phyloP scores from a whole-genome alignment of 2,888 invertebrate species.

The Xanthostigma xanthostigma region DNA sequence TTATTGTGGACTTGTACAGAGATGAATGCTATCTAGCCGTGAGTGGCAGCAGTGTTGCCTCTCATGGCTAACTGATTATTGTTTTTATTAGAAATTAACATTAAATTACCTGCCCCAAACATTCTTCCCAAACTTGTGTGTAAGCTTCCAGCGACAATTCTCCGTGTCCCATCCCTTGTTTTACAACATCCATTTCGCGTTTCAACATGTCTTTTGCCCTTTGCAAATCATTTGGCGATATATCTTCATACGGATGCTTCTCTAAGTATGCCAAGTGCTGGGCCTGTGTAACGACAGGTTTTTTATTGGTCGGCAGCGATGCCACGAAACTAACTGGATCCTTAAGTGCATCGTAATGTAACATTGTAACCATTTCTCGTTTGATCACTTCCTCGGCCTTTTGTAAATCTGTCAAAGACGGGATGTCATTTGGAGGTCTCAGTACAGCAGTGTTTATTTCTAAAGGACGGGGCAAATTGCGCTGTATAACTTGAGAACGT shows the following conservation, averaged over 20 bases:
- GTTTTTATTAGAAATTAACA: no score
- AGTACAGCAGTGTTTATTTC: slow-evolving; percentile 76
- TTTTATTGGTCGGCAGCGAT: slow-evolving; percentile 28
- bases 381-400: slow-evolving; percentile 94
- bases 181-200: slow-evolving; percentile 80
- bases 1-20: no score
- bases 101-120: slow-evolving; percentile 61
- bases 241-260: slow-evolving; percentile 69
- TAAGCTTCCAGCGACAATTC: slow-evolving; percentile 84
- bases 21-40: no score
- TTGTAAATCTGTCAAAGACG: slow-evolving; percentile 73
- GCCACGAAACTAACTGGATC: slow-evolving; percentile 42
- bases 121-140: slow-evolving; percentile 95
- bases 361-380: slow-evolving; percentile 90
- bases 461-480: slow-evolving; percentile 66
- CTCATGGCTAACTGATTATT: no score
- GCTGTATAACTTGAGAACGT: slow-evolving; percentile 76
- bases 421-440: slow-evolving; percentile 58
- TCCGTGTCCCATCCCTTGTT: slow-evolving; percentile 89
- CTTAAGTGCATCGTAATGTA: slow-evolving; percentile 75
- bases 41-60: no score
- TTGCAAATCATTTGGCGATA: slow-evolving; percentile 49
- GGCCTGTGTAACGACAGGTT: slow-evolving; percentile 40
- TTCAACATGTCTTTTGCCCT: slow-evolving; percentile 48
- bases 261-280: slow-evolving; percentile 73